A percentile compares a stretch with the other conserved stretches of the same genome.
phyloP scores from a whole-genome alignment of 53 echinoderm and acorn worm species.

The Paracentrotus lividus region DNA sequence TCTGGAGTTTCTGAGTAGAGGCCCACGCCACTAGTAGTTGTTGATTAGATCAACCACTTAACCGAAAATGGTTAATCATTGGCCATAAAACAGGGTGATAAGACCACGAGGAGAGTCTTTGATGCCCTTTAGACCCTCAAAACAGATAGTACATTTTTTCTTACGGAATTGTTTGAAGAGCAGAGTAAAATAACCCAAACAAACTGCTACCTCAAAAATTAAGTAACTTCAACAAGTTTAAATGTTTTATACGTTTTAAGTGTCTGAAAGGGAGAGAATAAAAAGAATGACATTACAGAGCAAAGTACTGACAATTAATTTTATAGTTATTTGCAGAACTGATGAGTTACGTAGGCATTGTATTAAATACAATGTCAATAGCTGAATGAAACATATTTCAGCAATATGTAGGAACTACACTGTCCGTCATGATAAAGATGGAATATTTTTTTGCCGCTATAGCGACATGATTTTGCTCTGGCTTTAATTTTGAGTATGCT shows the following conservation, averaged over 20 bases:
- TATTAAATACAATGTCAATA: no score
- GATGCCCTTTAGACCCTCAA: slow-evolving; percentile 33
- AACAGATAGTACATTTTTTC: slow-evolving; percentile 5
- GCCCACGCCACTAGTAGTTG: neutral
- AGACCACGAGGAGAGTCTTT: slow-evolving; percentile 10
- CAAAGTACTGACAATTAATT: neutral
- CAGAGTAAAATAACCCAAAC: slow-evolving; percentile 36
- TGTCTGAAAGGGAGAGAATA: neutral
- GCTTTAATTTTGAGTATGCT: no score
- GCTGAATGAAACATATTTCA: no score
- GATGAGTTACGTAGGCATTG: no score
- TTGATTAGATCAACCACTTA: slow-evolving; percentile 20
- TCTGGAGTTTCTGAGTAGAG: slow-evolving; percentile 18
- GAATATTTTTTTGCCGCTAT: no score
- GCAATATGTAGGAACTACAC: no score
- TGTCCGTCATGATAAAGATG: no score
- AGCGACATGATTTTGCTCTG: no score
- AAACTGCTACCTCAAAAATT: slow-evolving; percentile 63
- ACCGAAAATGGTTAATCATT: slow-evolving; percentile 66
- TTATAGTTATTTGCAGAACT: neutral
- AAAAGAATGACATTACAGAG: neutral
- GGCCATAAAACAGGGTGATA: slow-evolving; percentile 47
- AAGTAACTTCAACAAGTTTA: neutral
- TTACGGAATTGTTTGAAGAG: slow-evolving; percentile 34
- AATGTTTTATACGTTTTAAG: neutral